A percentile compares a stretch with the other conserved stretches of the same genome.
Conservation (phyloP, 2,888 invertebrate genomes). For the Dugesia japonica region DNA sequence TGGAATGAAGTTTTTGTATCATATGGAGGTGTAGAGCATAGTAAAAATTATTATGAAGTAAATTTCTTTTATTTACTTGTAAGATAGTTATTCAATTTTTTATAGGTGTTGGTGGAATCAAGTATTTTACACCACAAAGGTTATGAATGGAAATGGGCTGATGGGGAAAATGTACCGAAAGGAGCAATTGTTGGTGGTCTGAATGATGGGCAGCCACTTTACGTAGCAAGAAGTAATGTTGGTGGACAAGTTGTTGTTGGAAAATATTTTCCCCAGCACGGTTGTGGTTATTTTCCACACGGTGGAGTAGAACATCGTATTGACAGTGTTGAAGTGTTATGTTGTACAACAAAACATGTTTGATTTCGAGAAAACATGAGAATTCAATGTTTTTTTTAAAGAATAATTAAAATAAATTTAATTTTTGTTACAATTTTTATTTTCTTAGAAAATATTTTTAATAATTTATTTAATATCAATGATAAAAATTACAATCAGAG, state of each 20-base stretch:
- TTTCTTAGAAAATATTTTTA: too few species aligned
- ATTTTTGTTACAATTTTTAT: too few species aligned
- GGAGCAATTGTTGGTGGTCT: not conserved
- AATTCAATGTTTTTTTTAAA: too few species aligned
- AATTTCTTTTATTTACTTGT: too few species aligned
- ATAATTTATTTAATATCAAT: too few species aligned
- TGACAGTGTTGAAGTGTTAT: not conserved
- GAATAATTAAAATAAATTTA: too few species aligned
- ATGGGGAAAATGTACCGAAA: not conserved
- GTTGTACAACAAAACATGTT: not conserved
- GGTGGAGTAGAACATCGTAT: not conserved
- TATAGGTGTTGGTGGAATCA: not conserved
- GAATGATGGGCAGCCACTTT: not conserved
- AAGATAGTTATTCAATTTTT: too few species aligned
- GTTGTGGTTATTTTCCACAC: not conserved
- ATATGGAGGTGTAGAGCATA: not conserved
- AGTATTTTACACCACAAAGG: not conserved
- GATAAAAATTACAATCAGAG: too few species aligned
- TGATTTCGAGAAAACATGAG: too few species aligned
- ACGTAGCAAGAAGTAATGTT: not conserved
- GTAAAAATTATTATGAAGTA: not conserved
- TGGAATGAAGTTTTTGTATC: not conserved
- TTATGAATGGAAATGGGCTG: not conserved
- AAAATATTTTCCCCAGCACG: not conserved
- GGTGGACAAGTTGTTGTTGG: not conserved